phyloP scores from a whole-genome alignment of 2,113 vertebrate species.

The Tragelaphus scriptus region DNA sequence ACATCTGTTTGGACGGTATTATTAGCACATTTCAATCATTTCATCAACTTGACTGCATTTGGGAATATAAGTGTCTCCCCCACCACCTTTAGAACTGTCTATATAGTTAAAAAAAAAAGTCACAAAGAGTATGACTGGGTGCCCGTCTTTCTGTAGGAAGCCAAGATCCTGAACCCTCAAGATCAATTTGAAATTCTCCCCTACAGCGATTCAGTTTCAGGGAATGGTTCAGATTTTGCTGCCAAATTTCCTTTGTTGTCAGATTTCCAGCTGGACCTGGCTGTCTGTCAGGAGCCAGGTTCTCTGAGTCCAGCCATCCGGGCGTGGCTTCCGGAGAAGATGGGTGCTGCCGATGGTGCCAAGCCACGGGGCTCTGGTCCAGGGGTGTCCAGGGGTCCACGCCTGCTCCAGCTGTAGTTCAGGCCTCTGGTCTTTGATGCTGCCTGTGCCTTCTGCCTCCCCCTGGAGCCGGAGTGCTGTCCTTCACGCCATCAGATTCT shows the following conservation, averaged over 20 bases:
- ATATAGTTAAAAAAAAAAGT: background rate
- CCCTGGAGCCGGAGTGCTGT: fast-evolving
- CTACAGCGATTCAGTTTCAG: background rate
- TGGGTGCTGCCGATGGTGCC: fast-evolving
- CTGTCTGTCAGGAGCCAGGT: background rate
- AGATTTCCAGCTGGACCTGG: background rate
- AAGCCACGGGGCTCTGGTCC: fast-evolving
- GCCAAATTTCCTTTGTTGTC: background rate
- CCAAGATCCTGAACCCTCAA: background rate
- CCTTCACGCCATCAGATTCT: fast-evolving
- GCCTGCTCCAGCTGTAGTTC: fast-evolving
- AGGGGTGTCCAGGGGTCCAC: fast-evolving
- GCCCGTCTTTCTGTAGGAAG: background rate
- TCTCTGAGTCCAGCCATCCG: background rate
- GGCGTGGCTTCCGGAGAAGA: background rate
- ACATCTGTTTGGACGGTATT: background rate
- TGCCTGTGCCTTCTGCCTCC: too few species aligned
- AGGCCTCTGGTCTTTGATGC: background rate
- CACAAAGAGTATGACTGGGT: fast-evolving
- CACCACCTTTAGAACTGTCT: background rate
- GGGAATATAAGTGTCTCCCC: too few species aligned
- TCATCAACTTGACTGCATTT: background rate
- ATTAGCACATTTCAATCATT: background rate
- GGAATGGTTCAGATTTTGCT: background rate
- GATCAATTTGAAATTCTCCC: background rate